Evolutionary conservation across 1,140 invertebrate genomes (phyloP).

Genomic region (Drosophila carrolli): DNA sequence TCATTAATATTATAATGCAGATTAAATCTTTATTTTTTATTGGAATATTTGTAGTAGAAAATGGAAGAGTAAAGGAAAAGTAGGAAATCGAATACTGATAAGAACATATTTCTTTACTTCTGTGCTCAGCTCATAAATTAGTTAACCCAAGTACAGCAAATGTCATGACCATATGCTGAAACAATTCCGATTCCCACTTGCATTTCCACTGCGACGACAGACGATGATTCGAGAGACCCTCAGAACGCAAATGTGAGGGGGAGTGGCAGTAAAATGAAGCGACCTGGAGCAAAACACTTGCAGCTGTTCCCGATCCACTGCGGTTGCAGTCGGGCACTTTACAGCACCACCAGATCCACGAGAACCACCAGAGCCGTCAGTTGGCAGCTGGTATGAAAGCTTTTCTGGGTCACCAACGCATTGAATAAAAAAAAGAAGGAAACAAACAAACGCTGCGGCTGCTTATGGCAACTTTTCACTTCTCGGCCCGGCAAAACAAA

Average conservation of each 20-base stretch:
- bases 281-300: constrained; percentile 65
- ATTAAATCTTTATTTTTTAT: not conserved
- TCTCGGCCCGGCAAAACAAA: constrained; percentile 35
- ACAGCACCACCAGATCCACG: constrained; percentile 2
- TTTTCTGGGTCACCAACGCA: constrained; percentile 84
- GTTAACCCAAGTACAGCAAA: constrained; percentile 61
- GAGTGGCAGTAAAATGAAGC: constrained; percentile 31
- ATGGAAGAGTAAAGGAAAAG: not conserved
- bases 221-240: constrained; percentile 24
- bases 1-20: not conserved
- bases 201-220: constrained; percentile 42
- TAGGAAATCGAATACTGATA: not conserved
- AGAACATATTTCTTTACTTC: constrained; percentile 1
- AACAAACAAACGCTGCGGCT: constrained; percentile 50
- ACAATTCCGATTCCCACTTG: constrained; percentile 32
- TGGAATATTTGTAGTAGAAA: not conserved
- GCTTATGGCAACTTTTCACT: constrained; percentile 60
- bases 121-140: constrained; percentile 62
- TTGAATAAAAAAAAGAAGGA: constrained; percentile 63
- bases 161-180: constrained; percentile 66
- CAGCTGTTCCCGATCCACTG: constrained; percentile 64
- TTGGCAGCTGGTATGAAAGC: constrained; percentile 68
- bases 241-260: not conserved
- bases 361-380: constrained; percentile 23
- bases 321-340: constrained; percentile 40